Conservation (phyloP, 2,113 vertebrate species). For the Orcinus orca region DNA sequence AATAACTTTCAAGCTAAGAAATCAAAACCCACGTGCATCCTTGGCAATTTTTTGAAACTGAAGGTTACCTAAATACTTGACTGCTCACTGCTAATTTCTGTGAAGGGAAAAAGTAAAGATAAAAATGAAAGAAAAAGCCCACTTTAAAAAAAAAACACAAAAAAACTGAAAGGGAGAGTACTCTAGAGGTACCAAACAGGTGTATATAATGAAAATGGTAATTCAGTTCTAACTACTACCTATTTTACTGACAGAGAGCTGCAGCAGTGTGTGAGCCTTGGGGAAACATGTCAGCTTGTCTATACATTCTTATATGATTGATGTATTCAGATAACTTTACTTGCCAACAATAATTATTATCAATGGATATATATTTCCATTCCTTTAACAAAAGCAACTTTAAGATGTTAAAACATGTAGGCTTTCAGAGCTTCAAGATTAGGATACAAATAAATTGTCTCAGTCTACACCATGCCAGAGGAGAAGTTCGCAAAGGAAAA, state of each 20-base stretch:
- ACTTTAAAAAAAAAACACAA: not conserved
- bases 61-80: slow-evolving; percentile 64
- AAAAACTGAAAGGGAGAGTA: not conserved
- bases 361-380: slow-evolving; percentile 86
- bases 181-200: slow-evolving; percentile 75
- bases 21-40: slow-evolving; percentile 80
- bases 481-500: slow-evolving; percentile 79
- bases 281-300: slow-evolving; percentile 78
- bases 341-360: slow-evolving; percentile 85
- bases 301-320: slow-evolving; percentile 82
- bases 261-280: slow-evolving; percentile 75
- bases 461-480: slow-evolving; percentile 80
- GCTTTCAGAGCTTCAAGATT: slow-evolving; percentile 78
- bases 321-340: slow-evolving; percentile 82
- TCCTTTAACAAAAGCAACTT: slow-evolving; percentile 84
- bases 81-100: slow-evolving; percentile 55
- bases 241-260: slow-evolving; percentile 74
- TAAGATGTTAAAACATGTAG: slow-evolving; percentile 82
- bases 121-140: slow-evolving; percentile 64
- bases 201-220: slow-evolving; percentile 68
- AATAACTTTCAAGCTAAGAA: slow-evolving; percentile 73
- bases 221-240: slow-evolving; percentile 76
- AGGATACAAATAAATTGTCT: slow-evolving; percentile 82
- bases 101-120: slow-evolving; percentile 60
- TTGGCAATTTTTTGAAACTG: slow-evolving; percentile 74